Conservation (phyloP, 2,113 vertebrate genomes). For the Polyodon spathula region DNA sequence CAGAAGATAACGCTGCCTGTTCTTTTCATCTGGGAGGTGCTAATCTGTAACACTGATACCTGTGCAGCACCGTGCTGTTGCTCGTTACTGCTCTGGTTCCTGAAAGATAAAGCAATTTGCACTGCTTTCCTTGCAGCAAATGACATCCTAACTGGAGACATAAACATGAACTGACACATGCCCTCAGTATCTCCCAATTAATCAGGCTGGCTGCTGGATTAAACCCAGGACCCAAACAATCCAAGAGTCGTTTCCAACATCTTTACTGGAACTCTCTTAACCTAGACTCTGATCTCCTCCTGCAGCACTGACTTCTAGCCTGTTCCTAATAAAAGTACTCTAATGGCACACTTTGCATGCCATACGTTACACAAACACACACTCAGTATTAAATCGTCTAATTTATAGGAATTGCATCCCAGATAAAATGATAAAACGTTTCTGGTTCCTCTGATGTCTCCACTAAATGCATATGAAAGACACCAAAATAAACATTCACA, state of each 20-base stretch:
- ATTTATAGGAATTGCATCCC: conserved; percentile 2
- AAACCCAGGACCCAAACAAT: conserved; percentile 1
- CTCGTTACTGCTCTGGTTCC: too few species aligned
- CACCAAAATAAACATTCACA: conserved; percentile 52
- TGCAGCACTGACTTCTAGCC: conserved; percentile 16
- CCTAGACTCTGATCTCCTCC: conserved; percentile 26
- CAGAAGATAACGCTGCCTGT: background rate
- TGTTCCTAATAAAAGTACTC: conserved; percentile 20
- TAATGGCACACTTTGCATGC: conserved; percentile 12
- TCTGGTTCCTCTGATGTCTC: conserved; percentile 13
- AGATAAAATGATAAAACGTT: conserved; percentile 30
- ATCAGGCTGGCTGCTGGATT: background rate
- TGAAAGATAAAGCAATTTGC: background rate
- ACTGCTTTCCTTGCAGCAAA: background rate
- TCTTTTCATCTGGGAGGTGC: conserved; percentile 3
- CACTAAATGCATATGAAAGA: conserved; percentile 38
- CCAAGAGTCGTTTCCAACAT: background rate
- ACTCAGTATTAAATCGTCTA: conserved; percentile 13
- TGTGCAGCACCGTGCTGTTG: too few species aligned
- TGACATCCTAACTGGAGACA: background rate
- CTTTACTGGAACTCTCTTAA: background rate
- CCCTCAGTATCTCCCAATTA: background rate
- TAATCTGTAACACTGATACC: background rate
- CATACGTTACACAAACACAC: conserved; percentile 20
- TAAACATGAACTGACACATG: background rate